Percentiles rank a stretch among this genome's conserved stretches.
Evolutionary conservation across 64 coral and sea anemone genomes (phyloP).

Genomic region (Actinia equina): DNA sequence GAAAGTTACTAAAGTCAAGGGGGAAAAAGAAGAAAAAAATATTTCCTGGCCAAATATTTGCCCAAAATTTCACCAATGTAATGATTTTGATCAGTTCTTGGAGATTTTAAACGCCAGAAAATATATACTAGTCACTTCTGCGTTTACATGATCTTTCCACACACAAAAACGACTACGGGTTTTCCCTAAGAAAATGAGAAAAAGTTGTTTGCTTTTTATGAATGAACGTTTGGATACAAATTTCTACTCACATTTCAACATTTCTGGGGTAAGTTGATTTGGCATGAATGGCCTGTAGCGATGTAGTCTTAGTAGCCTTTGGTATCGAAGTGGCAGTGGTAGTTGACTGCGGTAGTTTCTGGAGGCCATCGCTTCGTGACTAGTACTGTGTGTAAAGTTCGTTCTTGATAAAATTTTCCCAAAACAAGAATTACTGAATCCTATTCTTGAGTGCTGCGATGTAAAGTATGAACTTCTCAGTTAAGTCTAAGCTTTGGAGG

Average conservation of each 20-base stretch:
- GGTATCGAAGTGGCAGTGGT: neutral
- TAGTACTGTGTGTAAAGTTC: neutral
- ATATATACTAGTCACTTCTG: too few species aligned
- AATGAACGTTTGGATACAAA: neutral
- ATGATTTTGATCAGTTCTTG: too few species aligned
- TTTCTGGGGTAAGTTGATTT: neutral
- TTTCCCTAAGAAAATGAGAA: too few species aligned
- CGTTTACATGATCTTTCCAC: too few species aligned
- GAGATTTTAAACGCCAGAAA: too few species aligned
- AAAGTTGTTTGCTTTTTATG: neutral
- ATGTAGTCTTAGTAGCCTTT: neutral
- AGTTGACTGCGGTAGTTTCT: neutral
- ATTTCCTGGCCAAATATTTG: too few species aligned
- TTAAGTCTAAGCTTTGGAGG: neutral
- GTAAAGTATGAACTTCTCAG: too few species aligned
- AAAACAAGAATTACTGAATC: neutral
- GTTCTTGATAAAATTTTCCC: neutral
- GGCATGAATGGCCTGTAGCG: neutral
- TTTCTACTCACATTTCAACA: conserved; percentile 1
- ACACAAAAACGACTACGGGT: too few species aligned
- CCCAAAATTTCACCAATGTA: too few species aligned
- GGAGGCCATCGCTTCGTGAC: neutral
- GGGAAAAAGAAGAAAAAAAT: too few species aligned
- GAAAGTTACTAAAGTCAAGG: too few species aligned
- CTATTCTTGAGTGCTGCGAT: neutral